Evolutionary conservation across 2,113 vertebrate species (phyloP).

Genomic region (Phrynosoma platyrhinos): DNA sequence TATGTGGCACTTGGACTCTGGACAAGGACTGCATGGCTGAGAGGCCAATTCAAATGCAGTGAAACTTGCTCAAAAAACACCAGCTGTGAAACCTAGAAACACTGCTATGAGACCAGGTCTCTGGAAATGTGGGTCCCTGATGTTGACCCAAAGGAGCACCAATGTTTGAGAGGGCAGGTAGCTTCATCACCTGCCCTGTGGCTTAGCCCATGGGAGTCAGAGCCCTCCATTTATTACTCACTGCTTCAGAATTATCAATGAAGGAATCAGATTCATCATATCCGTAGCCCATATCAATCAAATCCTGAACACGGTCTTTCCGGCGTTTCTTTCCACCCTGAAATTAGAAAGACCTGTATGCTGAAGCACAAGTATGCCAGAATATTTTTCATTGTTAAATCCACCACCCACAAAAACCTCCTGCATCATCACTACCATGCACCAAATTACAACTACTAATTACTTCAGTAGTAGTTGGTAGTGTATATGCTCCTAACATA

Average conservation of each 20-base stretch:
- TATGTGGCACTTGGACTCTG: not conserved
- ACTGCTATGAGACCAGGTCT: no score
- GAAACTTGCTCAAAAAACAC: not conserved
- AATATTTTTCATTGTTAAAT: not conserved
- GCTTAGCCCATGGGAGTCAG: not conserved
- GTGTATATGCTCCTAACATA: not conserved
- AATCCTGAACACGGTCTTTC: slow-evolving; percentile 91
- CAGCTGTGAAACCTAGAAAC: not conserved
- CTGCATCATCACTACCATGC: no score
- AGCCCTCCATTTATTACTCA: slow-evolving; percentile 74
- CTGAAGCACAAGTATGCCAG: not conserved
- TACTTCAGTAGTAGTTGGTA: not conserved
- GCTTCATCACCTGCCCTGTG: not conserved
- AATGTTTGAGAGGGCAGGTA: not conserved
- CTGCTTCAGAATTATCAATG: slow-evolving; percentile 97
- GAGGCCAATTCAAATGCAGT: no score
- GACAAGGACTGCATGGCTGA: not conserved
- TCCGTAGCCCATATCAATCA: slow-evolving; percentile 95
- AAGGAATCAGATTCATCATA: slow-evolving; percentile 97
- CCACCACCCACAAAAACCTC: no score
- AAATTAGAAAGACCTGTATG: slow-evolving; percentile 37
- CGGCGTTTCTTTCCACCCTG: slow-evolving; percentile 86
- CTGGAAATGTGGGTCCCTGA: not conserved
- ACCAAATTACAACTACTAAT: no score
- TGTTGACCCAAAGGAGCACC: not conserved